These are phyloP conservation scores for Fopius arisanus DNA, from an alignment of 1,140 invertebrate genomes.

Conservation along the genomic window DNA sequence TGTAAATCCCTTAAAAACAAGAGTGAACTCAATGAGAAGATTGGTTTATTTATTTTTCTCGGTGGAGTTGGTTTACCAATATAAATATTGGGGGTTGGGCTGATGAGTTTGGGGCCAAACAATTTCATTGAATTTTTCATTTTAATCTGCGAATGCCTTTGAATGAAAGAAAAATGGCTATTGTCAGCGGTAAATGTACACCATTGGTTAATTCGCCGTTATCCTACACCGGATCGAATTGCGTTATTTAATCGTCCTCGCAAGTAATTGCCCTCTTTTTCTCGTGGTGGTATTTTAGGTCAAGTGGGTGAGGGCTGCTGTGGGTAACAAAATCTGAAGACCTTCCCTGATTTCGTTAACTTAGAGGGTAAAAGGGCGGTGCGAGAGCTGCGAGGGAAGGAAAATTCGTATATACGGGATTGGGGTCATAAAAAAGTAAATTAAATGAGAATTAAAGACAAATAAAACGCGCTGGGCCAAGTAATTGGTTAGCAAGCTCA, in stretches of 20 bases:
- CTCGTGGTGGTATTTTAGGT: not conserved
- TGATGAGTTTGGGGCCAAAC: too few species aligned
- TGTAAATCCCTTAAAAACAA: slow-evolving; percentile 36
- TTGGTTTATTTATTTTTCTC: slow-evolving; percentile 5
- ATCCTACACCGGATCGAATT: slow-evolving; percentile 12
- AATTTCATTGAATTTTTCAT: too few species aligned
- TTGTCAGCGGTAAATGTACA: too few species aligned
- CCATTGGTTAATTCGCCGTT: not conserved
- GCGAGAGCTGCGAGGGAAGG: slow-evolving; percentile 35
- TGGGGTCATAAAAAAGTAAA: slow-evolving; percentile 60
- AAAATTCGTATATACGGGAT: not conserved
- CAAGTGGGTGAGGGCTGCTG: not conserved
- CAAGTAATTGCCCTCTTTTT: not conserved
- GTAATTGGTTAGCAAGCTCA: slow-evolving; percentile 56
- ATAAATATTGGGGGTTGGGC: too few species aligned
- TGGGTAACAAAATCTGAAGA: not conserved
- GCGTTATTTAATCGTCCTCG: slow-evolving; percentile 25
- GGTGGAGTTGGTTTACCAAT: not conserved
- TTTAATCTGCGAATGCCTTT: too few species aligned
- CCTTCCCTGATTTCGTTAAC: slow-evolving; percentile 55
- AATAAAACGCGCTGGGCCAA: slow-evolving; percentile 64
- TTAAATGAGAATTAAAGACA: slow-evolving; percentile 66
- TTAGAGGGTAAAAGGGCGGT: slow-evolving; percentile 7
- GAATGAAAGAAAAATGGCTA: too few species aligned
- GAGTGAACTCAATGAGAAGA: slow-evolving; percentile 28